Base-by-base conservation (phyloP, 2,797 vertebrate species). In the Urophycis tenuis region DNA sequence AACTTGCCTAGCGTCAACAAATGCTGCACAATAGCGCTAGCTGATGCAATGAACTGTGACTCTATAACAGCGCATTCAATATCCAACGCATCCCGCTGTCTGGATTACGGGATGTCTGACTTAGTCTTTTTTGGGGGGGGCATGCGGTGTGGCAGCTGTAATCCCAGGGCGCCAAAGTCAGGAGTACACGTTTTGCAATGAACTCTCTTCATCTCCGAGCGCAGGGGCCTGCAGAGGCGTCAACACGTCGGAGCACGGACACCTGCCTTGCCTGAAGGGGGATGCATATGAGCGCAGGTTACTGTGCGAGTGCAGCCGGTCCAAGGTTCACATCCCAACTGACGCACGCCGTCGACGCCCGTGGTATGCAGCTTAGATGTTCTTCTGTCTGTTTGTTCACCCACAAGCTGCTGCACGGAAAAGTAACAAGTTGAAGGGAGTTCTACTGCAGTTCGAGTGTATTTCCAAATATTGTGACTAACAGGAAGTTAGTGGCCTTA, bases 1-100 rank as follows among this genome's bases (percentile, higher is more conserved):
- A 76, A 33, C 32, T 77, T 74, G 76, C 35, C 32, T 73, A 30
- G 74, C 85, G 88, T 90, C 89, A 89, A 89, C 85, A 90, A 45
- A 79, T 78, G 80, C 30, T 9, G 39, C n/a, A 30, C 49, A 32
- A 76, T 76, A 71, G 74, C 75, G 22, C 75, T 17, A 29, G 25
- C 81, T 71, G 79, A 25, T 53, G 77, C 81, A 4, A 67, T 25
- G 12, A 29, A 10, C 60, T 67, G 60, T 11, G 60, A 67, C 60
- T 67, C 8, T 25, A 25, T 64, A 12, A 25, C 11, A 64, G n/a
- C 12, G 60, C 12, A 12, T 29, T 29, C 60, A 25, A 64, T 64
- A 8, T 60, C 49, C 49, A 67, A 67, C 29, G 60, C 14, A 67
- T 67, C 25, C 60, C 60, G 12, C 60, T 67, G 10, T 67, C 60